Base-by-base conservation (phyloP, 2,797 vertebrate genomes). In the Tenualosa thibaudeaui region DNA sequence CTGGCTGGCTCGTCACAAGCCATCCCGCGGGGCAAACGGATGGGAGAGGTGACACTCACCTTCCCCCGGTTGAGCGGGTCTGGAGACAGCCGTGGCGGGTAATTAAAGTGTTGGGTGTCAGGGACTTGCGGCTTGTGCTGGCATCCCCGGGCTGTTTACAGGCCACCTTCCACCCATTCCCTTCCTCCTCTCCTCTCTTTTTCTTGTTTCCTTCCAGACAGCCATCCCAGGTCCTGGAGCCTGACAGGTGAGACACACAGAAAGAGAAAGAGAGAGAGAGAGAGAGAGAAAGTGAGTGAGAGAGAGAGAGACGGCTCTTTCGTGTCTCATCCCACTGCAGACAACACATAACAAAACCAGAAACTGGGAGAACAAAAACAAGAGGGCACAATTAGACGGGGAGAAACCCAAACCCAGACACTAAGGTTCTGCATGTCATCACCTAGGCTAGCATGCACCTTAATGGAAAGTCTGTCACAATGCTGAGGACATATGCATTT, bases 21-120 rank as follows among this genome's bases (percentile, higher is more conserved):
- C 17, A 37, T 5, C 71, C 40, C 40, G 82, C 10, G 37, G 15
- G 68, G 54, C 78, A 86, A 46, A 46, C 40, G 53, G 43, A 10
- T 62, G 53, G 71, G 62, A 83, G 68, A 83, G 58, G 71, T 85
- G 86, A 85, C 86, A 88, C 60, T 43, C 75, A 85, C 82, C 68
- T 84, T 62, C 84, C 17, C 75, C 83, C 75, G 85, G 84, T 85
- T 81, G 84, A 88, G 81, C 84, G 85, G 81, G 88, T 86, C 81
- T 83, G 81, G 71, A 89, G 84, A 46, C 71, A 78, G 71, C 71
- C 71, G 19, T 81, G 81, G 82, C 17, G 17, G 88, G 87, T 91
- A 90, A 91, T 92, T 92, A 90, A 90, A 90, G 90, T 90, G 88
- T 92, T 91, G 88, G 90, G 89, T 93, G 91, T 93, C 92, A 87